Conservation (phyloP, 1,140 invertebrate genomes). For the Orussus abietinus region DNA sequence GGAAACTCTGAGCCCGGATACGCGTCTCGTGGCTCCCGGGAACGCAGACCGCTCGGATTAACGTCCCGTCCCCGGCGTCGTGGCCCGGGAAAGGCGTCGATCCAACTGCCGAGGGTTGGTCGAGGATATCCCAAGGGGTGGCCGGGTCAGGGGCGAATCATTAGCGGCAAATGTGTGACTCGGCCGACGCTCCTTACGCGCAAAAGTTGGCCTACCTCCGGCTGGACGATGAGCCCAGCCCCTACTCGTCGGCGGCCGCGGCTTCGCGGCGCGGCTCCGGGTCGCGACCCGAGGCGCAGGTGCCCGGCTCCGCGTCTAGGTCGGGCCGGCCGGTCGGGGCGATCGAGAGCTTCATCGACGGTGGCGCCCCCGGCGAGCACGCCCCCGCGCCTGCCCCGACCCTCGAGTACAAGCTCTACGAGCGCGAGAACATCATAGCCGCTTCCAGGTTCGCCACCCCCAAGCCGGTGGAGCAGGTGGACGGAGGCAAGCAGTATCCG, state of each 20-base stretch:
- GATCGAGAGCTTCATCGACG: constrained; percentile 56
- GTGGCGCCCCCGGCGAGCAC: constrained; percentile 29
- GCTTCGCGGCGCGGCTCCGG: constrained; percentile 25
- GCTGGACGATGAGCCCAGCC: constrained; percentile 40
- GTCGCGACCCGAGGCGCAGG: constrained; percentile 45
- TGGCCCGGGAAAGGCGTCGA: no score
- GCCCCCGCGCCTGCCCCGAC: constrained; percentile 14
- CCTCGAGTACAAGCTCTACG: constrained; percentile 62
- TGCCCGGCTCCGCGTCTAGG: constrained; percentile 32
- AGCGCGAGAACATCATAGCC: constrained; percentile 64
- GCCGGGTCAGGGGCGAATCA: no score
- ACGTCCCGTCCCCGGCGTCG: no score
- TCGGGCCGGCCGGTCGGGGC: constrained; percentile 44
- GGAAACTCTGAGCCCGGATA: no score
- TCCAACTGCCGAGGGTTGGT: no score
- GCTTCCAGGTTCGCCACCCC: constrained; percentile 74
- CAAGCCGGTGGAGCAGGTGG: constrained; percentile 63
- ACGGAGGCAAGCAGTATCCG: constrained; percentile 23
- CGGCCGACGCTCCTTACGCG: constrained; percentile 44
- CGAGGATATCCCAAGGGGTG: no score
- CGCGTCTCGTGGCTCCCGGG: no score
- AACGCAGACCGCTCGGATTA: no score
- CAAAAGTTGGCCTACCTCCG: constrained; percentile 50
- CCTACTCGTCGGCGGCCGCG: constrained; percentile 8
- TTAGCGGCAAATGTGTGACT: constrained; percentile 47